These are phyloP conservation scores for Eubucco bourcierii DNA, from an alignment of 2,113 vertebrate genomes.

Conservation along the genomic window DNA sequence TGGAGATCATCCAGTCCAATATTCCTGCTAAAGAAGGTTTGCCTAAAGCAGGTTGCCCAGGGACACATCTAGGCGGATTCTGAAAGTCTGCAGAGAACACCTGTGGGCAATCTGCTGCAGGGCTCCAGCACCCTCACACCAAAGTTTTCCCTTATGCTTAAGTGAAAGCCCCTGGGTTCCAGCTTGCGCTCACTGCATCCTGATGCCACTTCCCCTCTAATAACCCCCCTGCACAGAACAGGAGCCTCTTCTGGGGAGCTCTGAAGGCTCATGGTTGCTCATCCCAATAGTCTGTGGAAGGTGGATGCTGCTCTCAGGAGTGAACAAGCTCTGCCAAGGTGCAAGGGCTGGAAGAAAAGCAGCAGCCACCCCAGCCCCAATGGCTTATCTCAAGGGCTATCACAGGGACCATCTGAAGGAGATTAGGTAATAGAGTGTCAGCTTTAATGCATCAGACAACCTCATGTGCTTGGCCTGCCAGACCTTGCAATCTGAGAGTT, in stretches of 20 bases:
- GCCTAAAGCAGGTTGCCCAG: too few relatives aligned
- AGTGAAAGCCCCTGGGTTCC: too few relatives aligned
- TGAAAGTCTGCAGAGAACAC: too few relatives aligned
- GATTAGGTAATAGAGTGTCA: slow-evolving; percentile 43
- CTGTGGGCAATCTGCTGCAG: too few relatives aligned
- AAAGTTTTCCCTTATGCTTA: too few relatives aligned
- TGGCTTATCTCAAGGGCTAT: slow-evolving; percentile 63
- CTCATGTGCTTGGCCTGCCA: not conserved
- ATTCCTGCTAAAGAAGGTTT: too few relatives aligned
- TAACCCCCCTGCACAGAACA: accelerated
- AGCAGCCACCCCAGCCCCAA: not conserved
- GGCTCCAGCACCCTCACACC: too few relatives aligned
- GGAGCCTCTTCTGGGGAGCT: not conserved
- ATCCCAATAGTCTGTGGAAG: too few relatives aligned
- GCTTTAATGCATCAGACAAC: slow-evolving; percentile 53
- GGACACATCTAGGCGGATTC: too few relatives aligned
- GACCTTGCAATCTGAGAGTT: slow-evolving; percentile 68
- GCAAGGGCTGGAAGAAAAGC: not conserved
- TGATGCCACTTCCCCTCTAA: not conserved
- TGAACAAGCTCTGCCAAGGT: not conserved
- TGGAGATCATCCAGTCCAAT: too few relatives aligned
- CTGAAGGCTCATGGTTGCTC: not conserved
- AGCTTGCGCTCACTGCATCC: too few relatives aligned
- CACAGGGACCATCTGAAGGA: slow-evolving; percentile 43
- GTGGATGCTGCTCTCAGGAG: accelerated